phyloP scores from a whole-genome alignment of 2,113 vertebrate species.

The Etia nguti region DNA sequence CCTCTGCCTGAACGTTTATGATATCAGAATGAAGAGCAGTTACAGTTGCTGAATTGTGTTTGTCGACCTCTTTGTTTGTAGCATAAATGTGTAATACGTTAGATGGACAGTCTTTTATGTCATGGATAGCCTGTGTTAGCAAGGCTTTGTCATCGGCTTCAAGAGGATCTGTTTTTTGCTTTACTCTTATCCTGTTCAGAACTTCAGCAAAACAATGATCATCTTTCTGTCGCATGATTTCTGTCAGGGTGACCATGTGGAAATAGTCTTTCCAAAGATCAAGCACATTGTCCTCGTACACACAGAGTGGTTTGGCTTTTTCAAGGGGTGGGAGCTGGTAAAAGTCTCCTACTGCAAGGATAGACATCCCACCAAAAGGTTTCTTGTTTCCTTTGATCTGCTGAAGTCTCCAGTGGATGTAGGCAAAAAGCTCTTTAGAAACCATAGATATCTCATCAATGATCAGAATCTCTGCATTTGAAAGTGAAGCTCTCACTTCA shows the following conservation, averaged over 20 bases:
- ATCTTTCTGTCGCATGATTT: neutral
- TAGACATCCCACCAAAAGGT: neutral
- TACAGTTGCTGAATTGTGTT: too few relatives aligned
- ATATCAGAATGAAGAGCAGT: too few relatives aligned
- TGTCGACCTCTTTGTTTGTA: neutral
- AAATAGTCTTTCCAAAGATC: neutral
- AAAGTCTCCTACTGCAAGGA: neutral
- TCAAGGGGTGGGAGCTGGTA: neutral
- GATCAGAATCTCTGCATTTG: neutral
- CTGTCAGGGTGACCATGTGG: too few relatives aligned
- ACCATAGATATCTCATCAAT: neutral
- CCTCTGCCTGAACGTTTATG: neutral
- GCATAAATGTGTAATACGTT: neutral
- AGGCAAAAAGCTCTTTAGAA: neutral
- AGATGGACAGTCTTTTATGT: neutral
- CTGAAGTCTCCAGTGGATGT: neutral
- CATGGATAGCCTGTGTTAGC: neutral
- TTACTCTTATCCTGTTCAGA: neutral
- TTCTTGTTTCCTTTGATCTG: neutral
- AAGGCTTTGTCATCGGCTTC: neutral
- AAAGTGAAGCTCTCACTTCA: neutral
- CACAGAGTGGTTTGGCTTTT: neutral
- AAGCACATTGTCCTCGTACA: neutral
- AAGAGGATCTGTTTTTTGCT: neutral
- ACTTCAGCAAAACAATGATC: neutral